A percentile compares a stretch with the other conserved stretches of the same genome.
Conservation (phyloP, 1,140 invertebrate genomes). For the Drosophila bocqueti region DNA sequence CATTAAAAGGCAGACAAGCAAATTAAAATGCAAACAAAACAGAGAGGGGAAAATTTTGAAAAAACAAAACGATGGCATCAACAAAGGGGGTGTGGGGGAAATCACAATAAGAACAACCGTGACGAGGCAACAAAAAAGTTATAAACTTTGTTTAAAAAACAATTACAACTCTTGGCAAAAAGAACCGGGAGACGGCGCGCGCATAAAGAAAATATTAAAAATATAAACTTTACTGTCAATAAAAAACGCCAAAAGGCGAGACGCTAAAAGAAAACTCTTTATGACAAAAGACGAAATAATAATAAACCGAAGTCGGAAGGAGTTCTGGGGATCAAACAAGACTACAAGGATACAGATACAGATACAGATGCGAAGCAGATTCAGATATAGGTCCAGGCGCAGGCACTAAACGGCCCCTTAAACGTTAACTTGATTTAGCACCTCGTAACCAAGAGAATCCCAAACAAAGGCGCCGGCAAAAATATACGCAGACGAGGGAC, state of each 20-base stretch:
- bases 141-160: slow-evolving; percentile 79
- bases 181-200: slow-evolving; percentile 5
- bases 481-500: slow-evolving; percentile 1
- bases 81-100: slow-evolving; percentile 5
- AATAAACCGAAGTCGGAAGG: slow-evolving; percentile 41
- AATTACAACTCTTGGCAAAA: slow-evolving; percentile 51
- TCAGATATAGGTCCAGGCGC: slow-evolving; percentile 32
- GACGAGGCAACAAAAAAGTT: slow-evolving; percentile 64
- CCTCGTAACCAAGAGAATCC: slow-evolving; percentile 63
- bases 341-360: slow-evolving; percentile 14
- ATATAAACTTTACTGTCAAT: slow-evolving; percentile 78
- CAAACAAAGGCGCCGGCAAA: slow-evolving; percentile 19
- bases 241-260: slow-evolving; percentile 71
- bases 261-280: slow-evolving; percentile 71
- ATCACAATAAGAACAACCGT: slow-evolving; percentile 47
- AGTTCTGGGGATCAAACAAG: slow-evolving; percentile 29
- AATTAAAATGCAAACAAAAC: slow-evolving; percentile 68
- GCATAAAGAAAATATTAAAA: slow-evolving; percentile 79
- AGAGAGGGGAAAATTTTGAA: slow-evolving; percentile 4
- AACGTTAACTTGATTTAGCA: slow-evolving; percentile 83
- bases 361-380: slow-evolving; percentile 17
- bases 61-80: slow-evolving; percentile 33
- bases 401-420: slow-evolving; percentile 82
- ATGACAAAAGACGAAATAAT: slow-evolving; percentile 71
- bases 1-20: slow-evolving; percentile 81